phyloP scores from a whole-genome alignment of 2,113 vertebrate genomes.

The Heterotis niloticus region DNA sequence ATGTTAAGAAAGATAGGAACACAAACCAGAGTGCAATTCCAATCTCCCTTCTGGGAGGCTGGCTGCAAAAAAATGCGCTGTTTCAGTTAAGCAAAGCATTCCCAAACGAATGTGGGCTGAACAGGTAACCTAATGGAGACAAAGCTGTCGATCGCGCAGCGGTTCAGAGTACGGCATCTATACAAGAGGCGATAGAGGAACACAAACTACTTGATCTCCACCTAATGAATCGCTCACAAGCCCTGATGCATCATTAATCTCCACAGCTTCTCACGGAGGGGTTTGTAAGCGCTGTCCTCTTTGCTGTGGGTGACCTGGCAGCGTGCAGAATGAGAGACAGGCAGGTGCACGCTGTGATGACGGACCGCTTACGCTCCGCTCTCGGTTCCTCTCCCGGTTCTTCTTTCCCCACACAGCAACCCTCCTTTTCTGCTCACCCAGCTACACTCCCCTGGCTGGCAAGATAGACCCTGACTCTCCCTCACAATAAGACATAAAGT shows the following conservation, averaged over 20 bases:
- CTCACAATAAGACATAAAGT: slow-evolving; percentile 18
- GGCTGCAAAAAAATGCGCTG: neutral
- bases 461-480: slow-evolving; percentile 10
- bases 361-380: neutral
- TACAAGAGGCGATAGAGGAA: neutral
- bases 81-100: slow-evolving; percentile 18
- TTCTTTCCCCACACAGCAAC: neutral
- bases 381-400: neutral
- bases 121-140: neutral
- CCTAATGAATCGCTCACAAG: neutral
- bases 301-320: neutral
- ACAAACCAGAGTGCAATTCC: neutral
- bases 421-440: slow-evolving; percentile 20
- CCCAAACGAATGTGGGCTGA: neutral
- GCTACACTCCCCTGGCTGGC: slow-evolving; percentile 19
- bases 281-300: too few relatives aligned
- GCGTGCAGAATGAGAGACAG: neutral
- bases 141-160: neutral
- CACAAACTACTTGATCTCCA: neutral
- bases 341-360: slow-evolving; percentile 6
- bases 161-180: neutral
- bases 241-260: neutral
- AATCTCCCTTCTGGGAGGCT: neutral
- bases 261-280: neutral
- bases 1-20: neutral